Conservation (phyloP, 2,797 vertebrate genomes). For the Sebastes baramenuke region DNA sequence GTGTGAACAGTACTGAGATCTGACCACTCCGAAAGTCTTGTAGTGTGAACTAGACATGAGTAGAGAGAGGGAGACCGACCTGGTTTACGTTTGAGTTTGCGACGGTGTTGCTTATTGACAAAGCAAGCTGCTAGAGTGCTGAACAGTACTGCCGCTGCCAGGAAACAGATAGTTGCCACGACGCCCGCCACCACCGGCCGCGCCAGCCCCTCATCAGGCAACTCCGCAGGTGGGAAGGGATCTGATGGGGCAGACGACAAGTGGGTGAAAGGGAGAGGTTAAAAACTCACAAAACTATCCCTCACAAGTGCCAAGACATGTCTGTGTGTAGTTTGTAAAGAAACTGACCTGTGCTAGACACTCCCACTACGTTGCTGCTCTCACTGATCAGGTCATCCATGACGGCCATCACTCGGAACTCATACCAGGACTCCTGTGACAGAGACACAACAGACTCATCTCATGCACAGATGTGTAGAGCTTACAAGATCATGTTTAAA, state of each 20-base stretch:
- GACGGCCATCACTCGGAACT: conserved; percentile 97
- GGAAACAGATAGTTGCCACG: conserved; percentile 98
- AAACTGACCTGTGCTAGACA: conserved; percentile 95
- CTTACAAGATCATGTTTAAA: neutral
- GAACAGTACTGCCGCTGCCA: conserved; percentile 97
- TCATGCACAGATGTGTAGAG: neutral
- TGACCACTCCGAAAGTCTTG: too few relatives aligned
- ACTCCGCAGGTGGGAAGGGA: conserved; percentile 92
- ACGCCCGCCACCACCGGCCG: conserved; percentile 97
- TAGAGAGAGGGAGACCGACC: conserved; percentile 78
- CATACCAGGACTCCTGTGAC: conserved; percentile 96
- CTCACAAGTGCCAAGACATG: neutral
- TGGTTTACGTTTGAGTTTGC: conserved; percentile 98
- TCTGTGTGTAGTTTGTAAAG: neutral
- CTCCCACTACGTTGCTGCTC: conserved; percentile 97
- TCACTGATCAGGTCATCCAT: conserved; percentile 99
- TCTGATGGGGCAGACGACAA: conserved; percentile 77
- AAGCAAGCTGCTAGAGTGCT: conserved; percentile 98
- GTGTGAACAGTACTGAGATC: too few relatives aligned
- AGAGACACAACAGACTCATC: conserved; percentile 24
- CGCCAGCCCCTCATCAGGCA: conserved; percentile 95
- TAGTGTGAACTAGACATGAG: too few relatives aligned
- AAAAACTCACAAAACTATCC: neutral
- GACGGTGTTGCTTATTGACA: conserved; percentile 97
- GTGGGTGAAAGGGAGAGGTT: neutral